Evolutionary conservation across 2,797 vertebrate species (phyloP), one percentile per base, ranked within the genome.

Genomic region (Manis crassicaudata): DNA sequence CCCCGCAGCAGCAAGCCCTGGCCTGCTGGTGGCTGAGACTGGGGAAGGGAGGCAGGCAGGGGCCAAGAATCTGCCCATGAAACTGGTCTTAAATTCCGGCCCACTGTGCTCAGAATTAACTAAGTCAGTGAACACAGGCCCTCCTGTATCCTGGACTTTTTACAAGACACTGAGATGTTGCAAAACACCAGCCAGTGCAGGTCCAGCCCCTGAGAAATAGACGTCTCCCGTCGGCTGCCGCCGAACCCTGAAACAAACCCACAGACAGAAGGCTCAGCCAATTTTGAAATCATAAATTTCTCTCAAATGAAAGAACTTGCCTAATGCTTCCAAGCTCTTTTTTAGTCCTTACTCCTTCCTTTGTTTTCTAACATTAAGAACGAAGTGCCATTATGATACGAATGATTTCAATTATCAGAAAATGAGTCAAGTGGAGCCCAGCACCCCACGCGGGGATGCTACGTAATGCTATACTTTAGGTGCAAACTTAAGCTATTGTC

Each of bases 401-500:
- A 81, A 62, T 79, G 75, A 90, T 62, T 89, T 83, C 85, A 88
- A 50, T 79, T 12, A 87, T 83, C 60, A 90, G 52, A 87, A 94
- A 85, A 23, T 21, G 75, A 37, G n/a, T 58, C 62, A 67, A 73
- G 14, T 79, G 65, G 75, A 84, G 8, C 27, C 46, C 7, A 92
- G 94, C 62, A 13, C 56, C 73, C 32, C n/a, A 29, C 58, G 62
- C 2, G 29, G 21, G 52, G n/a, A 79, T 7, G 2, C 20, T 46
- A 9, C 20, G 20, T 20, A 40, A 62, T 35, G 6, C 9, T 81
- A 4, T 35, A n/a, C 10, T 32, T 75, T 25, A 84, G 52, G 86
- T n/a, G 25, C 40, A 90, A 94, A 77, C 27, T 40, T 62, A 82
- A 58, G 20, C 10, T 52, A 58, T 85, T 88, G 85, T 80, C 29